Evolutionary conservation across 2,113 vertebrate genomes (phyloP), one percentile per base, ranked within the genome.

Genomic region (Rhinolophus sinicus): DNA sequence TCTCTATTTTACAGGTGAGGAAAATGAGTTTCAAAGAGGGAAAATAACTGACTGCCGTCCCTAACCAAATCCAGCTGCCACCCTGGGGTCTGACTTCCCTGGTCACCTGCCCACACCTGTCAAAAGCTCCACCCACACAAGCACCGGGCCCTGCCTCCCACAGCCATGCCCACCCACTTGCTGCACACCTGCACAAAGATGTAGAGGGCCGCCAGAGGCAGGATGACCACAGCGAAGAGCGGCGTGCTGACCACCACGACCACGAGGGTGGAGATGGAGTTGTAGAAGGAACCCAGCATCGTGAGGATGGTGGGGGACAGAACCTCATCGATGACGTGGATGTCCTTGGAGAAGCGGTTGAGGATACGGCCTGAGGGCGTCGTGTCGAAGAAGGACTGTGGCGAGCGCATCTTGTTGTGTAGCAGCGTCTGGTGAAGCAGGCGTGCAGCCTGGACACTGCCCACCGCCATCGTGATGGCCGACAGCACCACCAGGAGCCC

Each of bases 331-430:
- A 99, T 99, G 97, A 99, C 64, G 0, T 99, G 99, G 96, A 99
- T 98, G 98, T 99, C 99, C 98, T 99, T 99, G 76, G 99, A 99
- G 97, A 99, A 99, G 97, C 99, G 99, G 98, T 99, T 99, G 98
- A 99, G 99, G 98, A 99, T 98, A 2, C 99, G 99, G 65, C 99
- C 99, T 0, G 98, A 99, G 0, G 99, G 99, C 1, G 99, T 99
- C 58, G 99, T 99, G 97, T 99, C 99, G 28, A 98, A 99, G 98
- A 99, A 99, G 95, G 99, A 99, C 99, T 99, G 99, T 0, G 99
- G 99, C 0, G 99, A 99, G 95, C 97, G 99, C 62, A 99, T 98
- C 97, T 99, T 99, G 98, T 99, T 99, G 97, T 98, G 93, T 97
- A 99, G 99, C 95, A 99, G 98, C 0, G 96, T 97, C 22, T 86